These are phyloP conservation scores for Eptesicus fuscus DNA, from an alignment of 2,113 vertebrate species.

Conservation along the genomic window DNA sequence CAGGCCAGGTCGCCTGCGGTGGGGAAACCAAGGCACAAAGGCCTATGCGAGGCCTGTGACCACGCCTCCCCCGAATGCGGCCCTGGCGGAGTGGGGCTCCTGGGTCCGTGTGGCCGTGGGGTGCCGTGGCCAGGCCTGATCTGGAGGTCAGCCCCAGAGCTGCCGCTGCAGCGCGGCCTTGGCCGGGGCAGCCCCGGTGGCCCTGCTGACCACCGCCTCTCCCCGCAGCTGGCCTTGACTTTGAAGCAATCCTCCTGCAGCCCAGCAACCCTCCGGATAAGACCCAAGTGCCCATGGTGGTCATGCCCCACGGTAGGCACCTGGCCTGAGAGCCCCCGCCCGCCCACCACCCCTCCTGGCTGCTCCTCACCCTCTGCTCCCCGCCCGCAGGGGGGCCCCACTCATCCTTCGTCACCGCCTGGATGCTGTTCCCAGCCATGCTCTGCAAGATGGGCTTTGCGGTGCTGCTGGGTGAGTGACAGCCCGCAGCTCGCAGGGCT, in stretches of 20 bases:
- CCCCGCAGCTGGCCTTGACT: slow-evolving; percentile 88
- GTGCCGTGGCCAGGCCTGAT: not conserved
- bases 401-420: slow-evolving; percentile 87
- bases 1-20: not conserved
- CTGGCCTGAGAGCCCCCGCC: not conserved
- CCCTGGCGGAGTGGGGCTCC: not conserved
- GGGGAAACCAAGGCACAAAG: not conserved
- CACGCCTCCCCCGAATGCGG: not conserved
- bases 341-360: not conserved
- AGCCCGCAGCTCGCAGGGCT: not conserved
- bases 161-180: not conserved
- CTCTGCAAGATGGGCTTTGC: slow-evolving; percentile 92
- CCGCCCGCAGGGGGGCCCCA: slow-evolving; percentile 91
- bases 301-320: slow-evolving; percentile 91
- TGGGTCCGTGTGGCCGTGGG: not conserved
- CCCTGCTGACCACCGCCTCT: slow-evolving; percentile 17
- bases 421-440: slow-evolving; percentile 87
- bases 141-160: not conserved
- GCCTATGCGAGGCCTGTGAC: not conserved
- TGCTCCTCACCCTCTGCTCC: not conserved
- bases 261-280: slow-evolving; percentile 81
- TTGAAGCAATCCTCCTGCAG: slow-evolving; percentile 91
- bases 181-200: not conserved
- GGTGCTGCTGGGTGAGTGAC: slow-evolving; percentile 88
- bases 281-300: slow-evolving; percentile 88